phyloP scores from a whole-genome alignment of 1,140 invertebrate species.

The Acromyrmex charruanus region DNA sequence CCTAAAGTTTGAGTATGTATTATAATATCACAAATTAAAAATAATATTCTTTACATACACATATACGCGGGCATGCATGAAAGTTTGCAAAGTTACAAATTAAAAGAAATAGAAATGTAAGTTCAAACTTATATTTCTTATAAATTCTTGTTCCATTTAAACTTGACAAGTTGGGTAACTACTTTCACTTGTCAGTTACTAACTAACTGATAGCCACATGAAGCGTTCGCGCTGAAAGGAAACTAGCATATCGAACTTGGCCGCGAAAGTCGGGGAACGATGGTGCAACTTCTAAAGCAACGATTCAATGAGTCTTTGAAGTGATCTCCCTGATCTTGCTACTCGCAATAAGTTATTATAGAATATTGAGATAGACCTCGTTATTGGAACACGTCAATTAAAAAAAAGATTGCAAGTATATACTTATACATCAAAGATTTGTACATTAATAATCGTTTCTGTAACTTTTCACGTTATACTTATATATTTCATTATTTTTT shows the following conservation, averaged over 20 bases:
- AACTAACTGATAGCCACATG: conserved; percentile 67
- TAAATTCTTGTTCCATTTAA: conserved; percentile 23
- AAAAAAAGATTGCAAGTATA: neutral
- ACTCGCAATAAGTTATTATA: neutral
- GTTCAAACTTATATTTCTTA: neutral
- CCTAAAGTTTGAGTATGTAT: too few relatives aligned
- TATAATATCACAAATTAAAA: too few relatives aligned
- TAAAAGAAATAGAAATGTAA: neutral
- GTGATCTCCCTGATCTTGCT: neutral
- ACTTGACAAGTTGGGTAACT: conserved; percentile 19
- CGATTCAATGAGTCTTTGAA: conserved; percentile 14
- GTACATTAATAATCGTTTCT: conserved; percentile 9
- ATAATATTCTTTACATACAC: too few relatives aligned
- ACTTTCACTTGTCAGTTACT: conserved; percentile 55
- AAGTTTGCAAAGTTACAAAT: neutral
- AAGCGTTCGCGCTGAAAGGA: conserved; percentile 45
- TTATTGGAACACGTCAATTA: neutral
- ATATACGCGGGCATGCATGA: neutral
- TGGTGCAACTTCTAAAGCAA: conserved; percentile 29
- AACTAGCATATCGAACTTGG: conserved; percentile 62
- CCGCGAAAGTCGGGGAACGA: conserved; percentile 56
- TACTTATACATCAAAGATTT: neutral
- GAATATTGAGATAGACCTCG: conserved; percentile 23
- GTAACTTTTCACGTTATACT: neutral
- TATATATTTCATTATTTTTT: neutral